phyloP scores from a whole-genome alignment of 2,113 vertebrate species.

The Callipepla squamata region DNA sequence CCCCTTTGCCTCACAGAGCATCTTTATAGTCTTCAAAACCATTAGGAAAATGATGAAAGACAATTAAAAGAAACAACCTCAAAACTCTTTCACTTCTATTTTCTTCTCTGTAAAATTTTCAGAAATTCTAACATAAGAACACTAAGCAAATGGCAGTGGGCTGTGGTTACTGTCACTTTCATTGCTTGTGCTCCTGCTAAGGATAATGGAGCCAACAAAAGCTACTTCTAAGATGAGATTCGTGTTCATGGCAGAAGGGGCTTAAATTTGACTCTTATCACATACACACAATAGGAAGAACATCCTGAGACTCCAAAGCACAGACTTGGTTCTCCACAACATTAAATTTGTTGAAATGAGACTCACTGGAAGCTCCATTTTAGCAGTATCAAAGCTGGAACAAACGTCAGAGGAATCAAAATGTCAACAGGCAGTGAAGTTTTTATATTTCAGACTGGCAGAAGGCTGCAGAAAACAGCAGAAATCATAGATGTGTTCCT shows the following conservation, averaged over 20 bases:
- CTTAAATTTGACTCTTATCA: background rate
- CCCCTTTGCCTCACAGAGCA: background rate
- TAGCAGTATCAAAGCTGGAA: constrained; percentile 1
- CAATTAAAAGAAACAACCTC: background rate
- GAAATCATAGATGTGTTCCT: background rate
- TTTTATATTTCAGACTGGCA: background rate
- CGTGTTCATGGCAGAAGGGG: background rate
- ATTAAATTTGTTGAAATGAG: background rate
- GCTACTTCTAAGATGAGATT: background rate
- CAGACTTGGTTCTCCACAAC: background rate
- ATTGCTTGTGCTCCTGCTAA: background rate
- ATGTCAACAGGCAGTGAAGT: accelerated
- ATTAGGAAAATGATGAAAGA: background rate
- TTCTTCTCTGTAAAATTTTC: background rate
- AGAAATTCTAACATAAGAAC: background rate
- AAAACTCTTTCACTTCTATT: background rate
- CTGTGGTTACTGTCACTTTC: background rate
- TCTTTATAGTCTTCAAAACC: background rate
- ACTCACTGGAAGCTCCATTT: background rate
- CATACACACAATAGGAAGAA: background rate
- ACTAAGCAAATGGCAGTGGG: background rate
- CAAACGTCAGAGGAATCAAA: constrained; percentile 18
- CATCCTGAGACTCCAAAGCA: background rate
- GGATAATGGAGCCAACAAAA: background rate
- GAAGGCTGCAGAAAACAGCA: background rate